A percentile compares a stretch with the other conserved stretches of the same genome.
phyloP scores from a whole-genome alignment of 1,140 invertebrate species.

The Protaetia brevitarsis region DNA sequence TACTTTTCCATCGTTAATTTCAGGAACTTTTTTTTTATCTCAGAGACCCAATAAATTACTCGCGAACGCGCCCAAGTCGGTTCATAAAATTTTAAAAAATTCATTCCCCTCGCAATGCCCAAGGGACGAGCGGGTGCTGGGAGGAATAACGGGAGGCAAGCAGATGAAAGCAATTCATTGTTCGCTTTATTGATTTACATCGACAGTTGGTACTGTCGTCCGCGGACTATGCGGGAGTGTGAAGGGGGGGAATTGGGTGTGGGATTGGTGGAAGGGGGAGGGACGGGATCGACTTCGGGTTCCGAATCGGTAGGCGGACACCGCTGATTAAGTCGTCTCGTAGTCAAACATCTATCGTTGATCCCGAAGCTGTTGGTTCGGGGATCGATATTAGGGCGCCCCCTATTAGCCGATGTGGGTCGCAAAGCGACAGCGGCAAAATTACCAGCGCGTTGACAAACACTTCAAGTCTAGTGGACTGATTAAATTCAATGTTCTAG shows the following conservation, averaged over 20 bases:
- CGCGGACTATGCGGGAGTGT: no score
- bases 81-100: no score
- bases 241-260: no score
- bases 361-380: neutral
- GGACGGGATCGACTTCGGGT: no score
- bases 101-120: no score
- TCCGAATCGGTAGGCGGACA: neutral
- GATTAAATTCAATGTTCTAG: slow-evolving; percentile 12
- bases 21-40: no score
- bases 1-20: no score
- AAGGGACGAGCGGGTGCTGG: no score
- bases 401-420: neutral
- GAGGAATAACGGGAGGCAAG: neutral
- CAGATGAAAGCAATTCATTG: neutral
- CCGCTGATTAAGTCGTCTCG: slow-evolving; percentile 12
- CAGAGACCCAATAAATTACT: no score
- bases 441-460: slow-evolving; percentile 14
- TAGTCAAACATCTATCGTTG: slow-evolving; percentile 14
- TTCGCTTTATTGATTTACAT: slow-evolving; percentile 8
- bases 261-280: no score
- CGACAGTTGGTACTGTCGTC: neutral
- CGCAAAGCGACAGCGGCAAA: neutral
- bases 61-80: no score
- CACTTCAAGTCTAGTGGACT: slow-evolving; percentile 16
- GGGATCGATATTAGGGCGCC: neutral